Evolutionary conservation across 2,797 vertebrate genomes (phyloP), one percentile per base, ranked within the genome.

Genomic region (Garrulus glandarius): DNA sequence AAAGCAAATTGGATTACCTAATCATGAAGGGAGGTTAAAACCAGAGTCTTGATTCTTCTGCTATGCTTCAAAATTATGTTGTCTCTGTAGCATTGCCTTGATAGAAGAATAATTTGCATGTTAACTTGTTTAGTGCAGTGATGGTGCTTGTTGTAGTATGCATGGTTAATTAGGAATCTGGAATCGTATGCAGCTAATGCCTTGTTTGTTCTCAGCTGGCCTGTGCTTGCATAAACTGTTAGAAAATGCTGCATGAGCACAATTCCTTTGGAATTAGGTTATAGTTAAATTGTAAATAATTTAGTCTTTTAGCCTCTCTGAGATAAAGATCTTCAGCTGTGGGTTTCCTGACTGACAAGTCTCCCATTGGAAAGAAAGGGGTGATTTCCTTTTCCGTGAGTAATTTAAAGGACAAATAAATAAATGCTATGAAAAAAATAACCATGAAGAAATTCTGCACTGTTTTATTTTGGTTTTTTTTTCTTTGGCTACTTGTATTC

Each of bases 171-270:
- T 81, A 82, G 84, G 46, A 94, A 75, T 64, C 79, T 89, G 79
- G 60, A 90, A 82, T 81, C 0, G 0, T 84, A 26, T 43, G 82
- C 89, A 81, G 85, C 47, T 92, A 57, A 36, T 86, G 85, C 68
- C 59, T 92, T 92, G 44, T 87, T 95, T 91, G 76, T 84, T 96
- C 92, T 95, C 79, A 88, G 57, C 85, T 91, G 89, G 79, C 76
- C 82, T 80, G 18, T 80, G 56, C 87, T 81, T 88, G 69, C 65
- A 75, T 44, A 65, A 92, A 74, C 77, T 36, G 56, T 32, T 88
- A 78, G 53, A 60, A 95, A 80, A 90, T 41, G 87, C 72, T 86
- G 68, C 20, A 55, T 20, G 71, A 93, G 83, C 53, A 53, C 65
- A 90, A 27, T 34, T 92, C 74, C 39, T 84, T 86, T 83, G 72